Conservation (phyloP, 2,888 invertebrate species). For the Omphaloscelis lunosa region DNA sequence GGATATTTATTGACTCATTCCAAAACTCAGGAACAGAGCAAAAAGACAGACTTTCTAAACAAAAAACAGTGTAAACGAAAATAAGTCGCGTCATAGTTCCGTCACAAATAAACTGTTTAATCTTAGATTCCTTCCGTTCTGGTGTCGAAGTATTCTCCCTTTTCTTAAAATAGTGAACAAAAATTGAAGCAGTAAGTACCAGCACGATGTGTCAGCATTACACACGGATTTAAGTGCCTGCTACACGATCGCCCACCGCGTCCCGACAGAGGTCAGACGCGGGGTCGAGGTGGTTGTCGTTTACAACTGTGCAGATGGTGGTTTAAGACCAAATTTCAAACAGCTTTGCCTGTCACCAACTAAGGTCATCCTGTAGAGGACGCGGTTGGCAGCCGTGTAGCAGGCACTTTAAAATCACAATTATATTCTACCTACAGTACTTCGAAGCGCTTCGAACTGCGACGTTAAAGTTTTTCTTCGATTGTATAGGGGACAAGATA, state of each 20-base stretch:
- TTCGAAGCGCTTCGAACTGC: background rate
- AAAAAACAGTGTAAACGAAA: background rate
- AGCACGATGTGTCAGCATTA: slow-evolving; percentile 21
- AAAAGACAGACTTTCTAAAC: background rate
- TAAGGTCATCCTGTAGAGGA: too few relatives aligned
- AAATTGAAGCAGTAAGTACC: slow-evolving; percentile 1
- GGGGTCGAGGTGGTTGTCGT: too few relatives aligned
- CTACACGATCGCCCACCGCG: too few relatives aligned
- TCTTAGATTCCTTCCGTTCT: background rate
- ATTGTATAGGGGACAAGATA: background rate
- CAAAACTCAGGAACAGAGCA: too few relatives aligned
- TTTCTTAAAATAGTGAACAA: slow-evolving; percentile 3
- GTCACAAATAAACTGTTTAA: background rate
- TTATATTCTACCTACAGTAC: background rate
- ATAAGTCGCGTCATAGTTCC: background rate
- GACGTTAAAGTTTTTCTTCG: slow-evolving; percentile 8
- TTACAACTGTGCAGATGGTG: too few relatives aligned
- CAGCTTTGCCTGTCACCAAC: too few relatives aligned
- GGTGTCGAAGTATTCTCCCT: background rate
- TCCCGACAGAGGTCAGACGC: too few relatives aligned
- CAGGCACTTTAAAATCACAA: background rate
- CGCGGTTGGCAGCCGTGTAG: too few relatives aligned
- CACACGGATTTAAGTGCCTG: background rate
- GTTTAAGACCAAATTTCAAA: too few relatives aligned
- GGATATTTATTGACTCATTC: too few relatives aligned